These are phyloP conservation scores for Unio pictorum DNA, from an alignment of 2,888 invertebrate genomes.

Conservation along the genomic window DNA sequence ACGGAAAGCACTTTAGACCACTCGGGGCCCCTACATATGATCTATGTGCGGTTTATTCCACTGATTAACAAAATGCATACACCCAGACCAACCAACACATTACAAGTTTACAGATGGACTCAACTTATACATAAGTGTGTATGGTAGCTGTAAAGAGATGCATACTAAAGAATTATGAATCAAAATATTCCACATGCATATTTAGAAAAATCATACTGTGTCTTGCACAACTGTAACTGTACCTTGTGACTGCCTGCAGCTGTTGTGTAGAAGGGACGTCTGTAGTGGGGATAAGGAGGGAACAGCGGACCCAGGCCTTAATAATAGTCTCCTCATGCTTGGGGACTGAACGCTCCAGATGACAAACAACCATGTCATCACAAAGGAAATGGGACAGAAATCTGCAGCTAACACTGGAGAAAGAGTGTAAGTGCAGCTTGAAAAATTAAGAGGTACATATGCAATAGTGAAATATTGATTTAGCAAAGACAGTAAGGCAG, in stretches of 20 bases:
- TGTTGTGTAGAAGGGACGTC: conserved; percentile 34
- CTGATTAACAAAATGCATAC: too few relatives aligned
- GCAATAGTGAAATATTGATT: too few relatives aligned
- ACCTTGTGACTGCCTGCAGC: conserved; percentile 33
- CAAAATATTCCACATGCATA: neutral
- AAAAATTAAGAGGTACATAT: neutral
- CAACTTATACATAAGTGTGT: too few relatives aligned
- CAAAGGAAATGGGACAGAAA: conserved; percentile 56
- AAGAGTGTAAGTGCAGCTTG: neutral
- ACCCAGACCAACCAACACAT: too few relatives aligned
- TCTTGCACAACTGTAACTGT: conserved; percentile 1
- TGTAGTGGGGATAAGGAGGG: conserved; percentile 34
- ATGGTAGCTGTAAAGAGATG: too few relatives aligned
- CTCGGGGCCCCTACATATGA: too few relatives aligned
- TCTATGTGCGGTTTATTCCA: too few relatives aligned
- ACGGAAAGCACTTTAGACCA: too few relatives aligned
- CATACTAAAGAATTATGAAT: too few relatives aligned
- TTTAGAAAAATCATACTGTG: neutral
- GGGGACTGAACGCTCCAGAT: conserved; percentile 23
- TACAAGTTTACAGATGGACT: too few relatives aligned
- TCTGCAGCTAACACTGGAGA: conserved; percentile 52
- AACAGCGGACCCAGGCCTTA: conserved; percentile 56
- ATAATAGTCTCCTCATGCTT: conserved; percentile 42
- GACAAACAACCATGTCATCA: conserved; percentile 30
- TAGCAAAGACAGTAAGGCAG: too few relatives aligned